A percentile compares a stretch with the other conserved stretches of the same genome.
Conservation (phyloP, 2,797 vertebrate species). For the Carcharodon carcharias region DNA sequence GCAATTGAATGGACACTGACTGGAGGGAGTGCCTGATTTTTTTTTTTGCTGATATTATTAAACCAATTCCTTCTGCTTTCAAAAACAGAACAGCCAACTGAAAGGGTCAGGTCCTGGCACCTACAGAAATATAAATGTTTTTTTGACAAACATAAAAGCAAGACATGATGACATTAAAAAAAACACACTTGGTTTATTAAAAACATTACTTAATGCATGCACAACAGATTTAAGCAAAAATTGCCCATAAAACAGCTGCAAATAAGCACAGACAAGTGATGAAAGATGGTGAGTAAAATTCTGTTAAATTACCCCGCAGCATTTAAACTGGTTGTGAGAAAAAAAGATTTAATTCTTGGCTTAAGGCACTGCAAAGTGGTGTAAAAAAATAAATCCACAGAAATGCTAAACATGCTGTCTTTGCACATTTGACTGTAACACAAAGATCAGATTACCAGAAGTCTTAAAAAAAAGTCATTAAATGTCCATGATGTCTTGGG, state of each 20-base stretch:
- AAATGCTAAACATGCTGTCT: conserved; percentile 21
- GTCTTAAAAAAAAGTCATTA: neutral
- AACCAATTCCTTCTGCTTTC: conserved; percentile 24
- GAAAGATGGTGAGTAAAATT: conserved; percentile 87
- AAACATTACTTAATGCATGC: neutral
- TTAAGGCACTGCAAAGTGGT: neutral
- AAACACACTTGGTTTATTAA: neutral
- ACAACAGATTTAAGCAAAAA: conserved; percentile 47
- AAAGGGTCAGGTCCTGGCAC: neutral
- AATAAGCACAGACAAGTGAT: conserved; percentile 93
- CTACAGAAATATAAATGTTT: neutral
- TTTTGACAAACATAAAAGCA: neutral
- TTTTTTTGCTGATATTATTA: neutral
- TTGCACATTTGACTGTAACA: conserved; percentile 20
- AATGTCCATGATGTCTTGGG: neutral
- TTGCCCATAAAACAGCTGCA: conserved; percentile 75
- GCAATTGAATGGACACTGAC: neutral
- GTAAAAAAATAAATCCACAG: conserved; percentile 6
- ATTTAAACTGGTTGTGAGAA: conserved; percentile 42
- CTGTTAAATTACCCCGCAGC: conserved; percentile 72
- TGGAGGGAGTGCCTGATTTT: neutral
- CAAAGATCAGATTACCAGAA: neutral
- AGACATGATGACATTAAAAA: neutral
- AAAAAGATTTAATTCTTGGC: neutral
- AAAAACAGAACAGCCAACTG: neutral